Percentiles rank a stretch among this genome's conserved stretches.
phyloP scores from a whole-genome alignment of 2,888 invertebrate genomes.

The Eurois occulta region DNA sequence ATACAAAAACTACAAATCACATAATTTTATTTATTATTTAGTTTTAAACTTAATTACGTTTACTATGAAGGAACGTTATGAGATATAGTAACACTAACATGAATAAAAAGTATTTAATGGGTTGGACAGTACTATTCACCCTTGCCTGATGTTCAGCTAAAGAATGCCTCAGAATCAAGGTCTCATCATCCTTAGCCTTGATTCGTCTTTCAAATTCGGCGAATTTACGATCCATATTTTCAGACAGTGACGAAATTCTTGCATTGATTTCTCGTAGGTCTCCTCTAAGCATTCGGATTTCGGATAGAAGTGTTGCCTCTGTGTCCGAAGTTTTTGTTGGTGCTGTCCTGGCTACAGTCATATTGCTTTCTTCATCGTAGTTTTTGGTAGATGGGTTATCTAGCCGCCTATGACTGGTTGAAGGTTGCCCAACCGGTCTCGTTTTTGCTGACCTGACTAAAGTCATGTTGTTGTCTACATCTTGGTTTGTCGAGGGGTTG shows the following conservation, averaged over 20 bases:
- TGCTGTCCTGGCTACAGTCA: neutral
- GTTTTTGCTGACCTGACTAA: neutral
- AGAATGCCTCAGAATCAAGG: slow-evolving; percentile 10
- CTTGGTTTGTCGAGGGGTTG: neutral
- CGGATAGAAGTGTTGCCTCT: neutral
- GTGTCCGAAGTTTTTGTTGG: neutral
- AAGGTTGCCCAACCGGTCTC: neutral
- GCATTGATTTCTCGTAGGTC: slow-evolving; percentile 18
- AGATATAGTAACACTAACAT: slow-evolving; percentile 22
- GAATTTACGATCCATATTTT: slow-evolving; percentile 20
- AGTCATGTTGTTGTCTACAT: neutral
- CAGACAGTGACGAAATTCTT: slow-evolving; percentile 5
- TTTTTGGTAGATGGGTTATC: neutral
- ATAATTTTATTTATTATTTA: too few species aligned
- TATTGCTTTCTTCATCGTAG: neutral
- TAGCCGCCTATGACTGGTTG: neutral
- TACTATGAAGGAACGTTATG: slow-evolving; percentile 12
- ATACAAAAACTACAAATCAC: too few species aligned
- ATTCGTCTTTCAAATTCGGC: slow-evolving; percentile 18
- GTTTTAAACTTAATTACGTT: neutral
- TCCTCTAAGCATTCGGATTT: slow-evolving; percentile 22
- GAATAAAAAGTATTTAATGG: slow-evolving; percentile 34
- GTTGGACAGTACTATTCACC: slow-evolving; percentile 25
- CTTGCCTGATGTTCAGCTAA: slow-evolving; percentile 6
- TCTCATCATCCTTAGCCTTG: slow-evolving; percentile 27